phyloP scores from a whole-genome alignment of 1,140 invertebrate species.

The Gryllus bimaculatus region DNA sequence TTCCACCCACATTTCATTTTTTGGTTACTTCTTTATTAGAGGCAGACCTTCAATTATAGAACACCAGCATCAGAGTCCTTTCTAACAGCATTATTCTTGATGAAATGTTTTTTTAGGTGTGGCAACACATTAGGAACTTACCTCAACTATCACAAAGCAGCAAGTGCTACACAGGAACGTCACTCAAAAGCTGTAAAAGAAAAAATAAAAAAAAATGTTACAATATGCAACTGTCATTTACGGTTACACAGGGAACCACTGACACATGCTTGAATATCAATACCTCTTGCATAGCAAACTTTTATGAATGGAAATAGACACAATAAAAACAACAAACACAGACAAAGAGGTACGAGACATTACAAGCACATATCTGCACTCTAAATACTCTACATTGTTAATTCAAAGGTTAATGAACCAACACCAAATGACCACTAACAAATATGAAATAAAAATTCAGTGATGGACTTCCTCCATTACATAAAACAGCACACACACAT shows the following conservation, averaged over 20 bases:
- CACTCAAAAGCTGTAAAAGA: constrained; percentile 40
- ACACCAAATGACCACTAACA: neutral
- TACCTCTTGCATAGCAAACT: no score
- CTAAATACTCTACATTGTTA: no score
- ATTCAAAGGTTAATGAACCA: neutral
- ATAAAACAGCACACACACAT: neutral
- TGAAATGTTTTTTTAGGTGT: no score
- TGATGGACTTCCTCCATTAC: constrained; percentile 3
- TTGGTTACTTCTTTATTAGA: no score
- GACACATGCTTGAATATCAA: neutral
- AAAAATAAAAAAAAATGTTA: constrained; percentile 18
- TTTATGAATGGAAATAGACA: no score
- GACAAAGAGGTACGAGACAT: no score
- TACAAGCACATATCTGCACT: no score
- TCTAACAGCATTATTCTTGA: no score
- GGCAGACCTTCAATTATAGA: no score
- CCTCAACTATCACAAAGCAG: constrained; percentile 18
- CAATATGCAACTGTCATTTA: neutral
- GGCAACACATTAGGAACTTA: neutral
- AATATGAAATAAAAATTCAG: neutral
- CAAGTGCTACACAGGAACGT: constrained; percentile 32
- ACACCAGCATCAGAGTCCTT: no score
- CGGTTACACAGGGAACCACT: neutral
- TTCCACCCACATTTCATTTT: no score
- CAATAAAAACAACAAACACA: no score